Evolutionary conservation across 2,888 invertebrate species (phyloP).

Genomic region (Metellina segmentata): DNA sequence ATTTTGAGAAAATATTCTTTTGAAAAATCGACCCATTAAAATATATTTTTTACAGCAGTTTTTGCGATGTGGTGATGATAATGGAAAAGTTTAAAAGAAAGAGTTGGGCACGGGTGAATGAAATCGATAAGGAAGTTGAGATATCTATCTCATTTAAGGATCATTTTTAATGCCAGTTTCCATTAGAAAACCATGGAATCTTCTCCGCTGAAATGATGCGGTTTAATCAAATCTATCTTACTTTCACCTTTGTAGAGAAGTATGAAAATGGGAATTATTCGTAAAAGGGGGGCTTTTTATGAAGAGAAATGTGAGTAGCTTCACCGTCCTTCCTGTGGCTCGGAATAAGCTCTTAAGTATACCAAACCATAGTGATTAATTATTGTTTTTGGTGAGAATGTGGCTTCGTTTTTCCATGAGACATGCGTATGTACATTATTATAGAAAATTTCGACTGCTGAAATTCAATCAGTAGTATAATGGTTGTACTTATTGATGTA

Average conservation of each 20-base stretch:
- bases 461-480: no score
- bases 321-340: no score
- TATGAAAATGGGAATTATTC: not conserved
- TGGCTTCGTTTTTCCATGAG: no score
- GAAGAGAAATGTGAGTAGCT: no score
- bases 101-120: not conserved
- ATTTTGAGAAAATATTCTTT: not conserved
- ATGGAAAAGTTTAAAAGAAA: not conserved
- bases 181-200: slow-evolving; percentile 4
- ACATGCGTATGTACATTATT: no score
- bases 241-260: not conserved
- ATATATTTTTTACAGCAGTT: not conserved
- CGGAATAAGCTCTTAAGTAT: no score
- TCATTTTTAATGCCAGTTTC: slow-evolving; percentile 31
- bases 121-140: not conserved
- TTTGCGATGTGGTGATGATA: not conserved
- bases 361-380: no score
- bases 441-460: no score
- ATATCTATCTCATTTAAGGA: slow-evolving; percentile 12
- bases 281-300: no score
- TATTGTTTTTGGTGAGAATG: no score
- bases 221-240: slow-evolving; percentile 33
- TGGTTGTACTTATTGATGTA: no score
- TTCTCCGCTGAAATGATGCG: not conserved
- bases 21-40: not conserved